phyloP scores from a whole-genome alignment of 2,113 vertebrate species.

The Dasypus novemcinctus region DNA sequence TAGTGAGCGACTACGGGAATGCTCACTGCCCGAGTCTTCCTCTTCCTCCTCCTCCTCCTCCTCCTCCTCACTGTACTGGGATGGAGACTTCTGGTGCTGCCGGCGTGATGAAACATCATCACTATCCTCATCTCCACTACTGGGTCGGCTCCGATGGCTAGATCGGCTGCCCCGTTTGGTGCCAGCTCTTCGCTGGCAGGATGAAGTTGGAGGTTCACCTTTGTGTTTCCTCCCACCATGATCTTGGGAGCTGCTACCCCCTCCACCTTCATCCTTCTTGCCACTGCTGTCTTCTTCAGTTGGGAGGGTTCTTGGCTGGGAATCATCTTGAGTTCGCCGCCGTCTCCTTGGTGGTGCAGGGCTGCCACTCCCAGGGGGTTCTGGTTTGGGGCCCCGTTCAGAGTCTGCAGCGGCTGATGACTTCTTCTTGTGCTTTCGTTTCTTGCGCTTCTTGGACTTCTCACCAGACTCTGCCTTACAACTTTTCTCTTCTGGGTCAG shows the following conservation, averaged over 20 bases:
- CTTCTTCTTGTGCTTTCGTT: constrained; percentile 92
- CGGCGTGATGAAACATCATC: constrained; percentile 86
- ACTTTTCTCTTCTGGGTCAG: constrained; percentile 86
- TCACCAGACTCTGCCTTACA: constrained; percentile 84
- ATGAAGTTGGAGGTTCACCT: constrained; percentile 60
- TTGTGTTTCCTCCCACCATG: constrained; percentile 80
- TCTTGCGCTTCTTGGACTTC: constrained; percentile 94
- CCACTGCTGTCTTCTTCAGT: constrained; percentile 87
- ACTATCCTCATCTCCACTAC: constrained; percentile 91
- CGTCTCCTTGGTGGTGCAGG: constrained; percentile 85
- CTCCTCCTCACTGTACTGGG: constrained; percentile 90
- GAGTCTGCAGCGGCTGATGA: constrained; percentile 60
- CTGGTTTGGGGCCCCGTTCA: constrained; percentile 77
- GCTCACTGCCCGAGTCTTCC: constrained; percentile 89
- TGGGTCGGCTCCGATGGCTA: constrained; percentile 80
- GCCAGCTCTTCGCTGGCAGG: constrained; percentile 77
- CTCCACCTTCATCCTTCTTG: constrained; percentile 82
- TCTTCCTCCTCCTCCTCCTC: constrained; percentile 93
- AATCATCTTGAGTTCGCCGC: constrained; percentile 84
- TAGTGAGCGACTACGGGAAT: constrained; percentile 90
- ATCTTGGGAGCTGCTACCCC: constrained; percentile 74
- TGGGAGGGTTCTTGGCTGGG: constrained; percentile 83
- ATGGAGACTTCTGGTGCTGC: constrained; percentile 88
- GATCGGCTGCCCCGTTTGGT: constrained; percentile 72
- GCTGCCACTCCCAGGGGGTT: constrained; percentile 78